A percentile compares a stretch with the other conserved stretches of the same genome.
These are phyloP conservation scores for Phalera bucephala DNA, from an alignment of 2,888 invertebrate species.

Conservation along the genomic window DNA sequence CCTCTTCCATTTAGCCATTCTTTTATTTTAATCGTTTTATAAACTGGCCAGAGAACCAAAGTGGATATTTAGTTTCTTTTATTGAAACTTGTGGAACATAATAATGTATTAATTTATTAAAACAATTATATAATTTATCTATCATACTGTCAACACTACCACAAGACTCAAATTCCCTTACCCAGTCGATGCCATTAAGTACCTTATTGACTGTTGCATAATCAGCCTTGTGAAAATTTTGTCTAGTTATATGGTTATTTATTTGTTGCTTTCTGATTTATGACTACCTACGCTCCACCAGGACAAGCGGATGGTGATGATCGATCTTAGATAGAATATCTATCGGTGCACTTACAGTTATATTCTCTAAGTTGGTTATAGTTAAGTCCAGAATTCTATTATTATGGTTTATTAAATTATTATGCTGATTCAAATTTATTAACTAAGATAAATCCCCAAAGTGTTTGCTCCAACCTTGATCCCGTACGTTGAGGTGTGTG, in stretches of 20 bases:
- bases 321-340: too few relatives aligned
- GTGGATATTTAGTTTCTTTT: neutral
- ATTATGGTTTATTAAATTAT: neutral
- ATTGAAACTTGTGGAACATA: neutral
- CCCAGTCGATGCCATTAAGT: neutral
- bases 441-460: neutral
- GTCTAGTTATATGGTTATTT: too few relatives aligned
- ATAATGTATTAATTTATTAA: slow-evolving; percentile 1
- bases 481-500: neutral
- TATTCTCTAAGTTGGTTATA: too few relatives aligned
- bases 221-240: neutral
- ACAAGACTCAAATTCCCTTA: too few relatives aligned
- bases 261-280: too few relatives aligned
- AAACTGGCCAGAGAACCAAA: slow-evolving; percentile 1
- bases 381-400: neutral
- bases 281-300: too few relatives aligned
- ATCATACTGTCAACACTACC: slow-evolving; percentile 1
- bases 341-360: too few relatives aligned
- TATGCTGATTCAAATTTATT: neutral
- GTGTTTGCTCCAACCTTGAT: neutral
- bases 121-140: neutral
- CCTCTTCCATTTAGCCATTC: slow-evolving; percentile 3
- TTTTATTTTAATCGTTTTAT: slow-evolving; percentile 2
- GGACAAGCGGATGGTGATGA: too few relatives aligned
- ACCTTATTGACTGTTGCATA: neutral